Evolutionary conservation across 2,113 vertebrate genomes (phyloP), one percentile per base, ranked within the genome.

Genomic region (Microcebus murinus): DNA sequence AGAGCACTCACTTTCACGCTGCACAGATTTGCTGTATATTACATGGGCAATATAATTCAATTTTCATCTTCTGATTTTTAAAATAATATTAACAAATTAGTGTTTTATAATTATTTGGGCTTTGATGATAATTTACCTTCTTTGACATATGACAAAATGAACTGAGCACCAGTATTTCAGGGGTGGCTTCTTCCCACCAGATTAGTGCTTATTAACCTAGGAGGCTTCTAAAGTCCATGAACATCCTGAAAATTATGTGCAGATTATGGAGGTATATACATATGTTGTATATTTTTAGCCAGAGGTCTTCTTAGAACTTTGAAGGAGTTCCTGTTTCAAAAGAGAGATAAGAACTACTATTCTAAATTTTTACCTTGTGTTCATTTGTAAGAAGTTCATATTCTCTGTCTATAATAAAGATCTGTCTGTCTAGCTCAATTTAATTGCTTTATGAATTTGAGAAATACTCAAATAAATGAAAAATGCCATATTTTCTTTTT

Each of bases 61-160:
- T 84, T 95, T 96, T 92, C 61, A 94, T 71, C 65, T 92, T 94
- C 52, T 79, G 59, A 85, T 36, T 96, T 93, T 96, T 59, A 36
- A 92, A 87, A 95, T 74, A 70, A 80, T 55, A 90, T 70, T 80
- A 94, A 90, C 67, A n/a, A 95, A 87, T 87, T 61, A 61, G n/a
- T 74, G 29, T 11, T 71, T 96, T 84, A 81, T 81, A 21, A 52
- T 48, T 61, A 90, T 57, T 59, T 93, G 50, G 71, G 45, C 29
- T 94, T 90, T 83, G 80, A 91, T 17, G 45, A 93, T 81, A 76
- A 70, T 91, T 95, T 95, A 34, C 14, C 48, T 95, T 73, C 63
- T 83, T 84, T n/a, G 95, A 71, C 59, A 20, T 84, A 85, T 68
- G 20, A 73, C 45, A 77, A 73, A 95, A 63, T 81, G 4, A 57